These are phyloP conservation scores for Ophion costatus DNA, from an alignment of 2,888 invertebrate species.

Conservation along the genomic window DNA sequence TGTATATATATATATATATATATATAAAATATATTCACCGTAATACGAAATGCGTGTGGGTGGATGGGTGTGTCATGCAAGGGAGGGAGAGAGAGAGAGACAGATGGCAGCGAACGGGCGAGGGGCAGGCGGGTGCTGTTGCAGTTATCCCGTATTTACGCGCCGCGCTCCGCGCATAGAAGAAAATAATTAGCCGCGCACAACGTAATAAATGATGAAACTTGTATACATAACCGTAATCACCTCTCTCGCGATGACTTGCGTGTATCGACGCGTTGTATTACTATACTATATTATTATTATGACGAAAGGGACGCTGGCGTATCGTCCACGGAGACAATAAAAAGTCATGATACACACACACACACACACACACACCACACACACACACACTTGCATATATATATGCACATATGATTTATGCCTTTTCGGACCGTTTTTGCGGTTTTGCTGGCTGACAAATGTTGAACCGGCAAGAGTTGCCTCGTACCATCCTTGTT, in stretches of 20 bases:
- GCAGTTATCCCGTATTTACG: neutral
- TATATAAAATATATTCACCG: neutral
- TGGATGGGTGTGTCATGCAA: neutral
- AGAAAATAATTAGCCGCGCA: constrained; percentile 24
- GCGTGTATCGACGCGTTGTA: constrained; percentile 18
- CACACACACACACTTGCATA: neutral
- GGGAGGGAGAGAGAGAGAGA: neutral
- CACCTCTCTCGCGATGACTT: constrained; percentile 10
- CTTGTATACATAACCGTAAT: constrained; percentile 38
- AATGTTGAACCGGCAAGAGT: too few species aligned
- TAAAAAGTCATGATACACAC: constrained; percentile 28
- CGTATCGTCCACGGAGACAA: constrained; percentile 38
- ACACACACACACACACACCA: neutral
- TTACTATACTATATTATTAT: neutral
- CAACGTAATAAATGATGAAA: constrained; percentile 33
- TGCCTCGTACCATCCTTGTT: too few species aligned
- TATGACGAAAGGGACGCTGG: constrained; percentile 27
- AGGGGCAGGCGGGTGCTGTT: neutral
- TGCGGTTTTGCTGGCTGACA: too few species aligned
- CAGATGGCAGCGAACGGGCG: constrained; percentile 1
- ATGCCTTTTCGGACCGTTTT: too few species aligned
- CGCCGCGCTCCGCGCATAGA: too few species aligned
- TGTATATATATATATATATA: neutral
- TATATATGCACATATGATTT: neutral
- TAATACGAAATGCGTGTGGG: neutral